Base-by-base conservation (phyloP, 2,797 vertebrate genomes). In the Macroramphosus scolopax region DNA sequence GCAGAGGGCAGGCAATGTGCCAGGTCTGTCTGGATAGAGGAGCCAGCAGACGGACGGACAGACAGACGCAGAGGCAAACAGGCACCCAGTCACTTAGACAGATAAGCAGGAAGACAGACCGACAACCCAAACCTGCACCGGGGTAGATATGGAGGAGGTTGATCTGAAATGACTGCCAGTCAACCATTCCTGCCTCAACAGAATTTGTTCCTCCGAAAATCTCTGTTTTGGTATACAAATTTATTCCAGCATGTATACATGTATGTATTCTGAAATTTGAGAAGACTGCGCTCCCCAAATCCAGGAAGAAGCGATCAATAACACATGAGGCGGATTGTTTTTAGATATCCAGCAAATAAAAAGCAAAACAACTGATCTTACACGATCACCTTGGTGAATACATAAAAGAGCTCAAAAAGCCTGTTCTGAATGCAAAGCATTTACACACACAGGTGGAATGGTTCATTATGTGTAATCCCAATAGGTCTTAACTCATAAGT, bases 1-100 rank as follows among this genome's bases (percentile, higher is more conserved):
- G 78, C 84, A 86, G 81, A 81, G 81, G 71, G 77, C 78, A 77
- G 77, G 72, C 71, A 65, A 60, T 70, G 72, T 74, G 81, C 77
- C 74, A 79, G 71, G 73, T 77, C 62, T 20, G 61, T 72, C 70
- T 77, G 72, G 77, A 80, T 67, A 30, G 72, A 82, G 63, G 51
- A 22, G 29, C 51, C 62, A 66, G 64, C 72, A 47, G 75, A 71
- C 30, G 24, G 45, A 56, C 55, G 42, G 68, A 76, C 51, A 60
- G 75, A 76, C 63, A 54, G 57, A 72, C 60, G 56, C 11, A 15
- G 40, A 57, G 46, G 75, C 69, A 83, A 74, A 82, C 72, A 83
- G 71, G 67, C 73, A 77, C 59, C 61, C 69, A 68, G 76, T 68
- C 80, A 63, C 72, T 72, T 45, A 68, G 81, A 79, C 71, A 72